These are phyloP conservation scores for Anableps anableps DNA, from an alignment of 2,797 vertebrate genomes.

Conservation along the genomic window DNA sequence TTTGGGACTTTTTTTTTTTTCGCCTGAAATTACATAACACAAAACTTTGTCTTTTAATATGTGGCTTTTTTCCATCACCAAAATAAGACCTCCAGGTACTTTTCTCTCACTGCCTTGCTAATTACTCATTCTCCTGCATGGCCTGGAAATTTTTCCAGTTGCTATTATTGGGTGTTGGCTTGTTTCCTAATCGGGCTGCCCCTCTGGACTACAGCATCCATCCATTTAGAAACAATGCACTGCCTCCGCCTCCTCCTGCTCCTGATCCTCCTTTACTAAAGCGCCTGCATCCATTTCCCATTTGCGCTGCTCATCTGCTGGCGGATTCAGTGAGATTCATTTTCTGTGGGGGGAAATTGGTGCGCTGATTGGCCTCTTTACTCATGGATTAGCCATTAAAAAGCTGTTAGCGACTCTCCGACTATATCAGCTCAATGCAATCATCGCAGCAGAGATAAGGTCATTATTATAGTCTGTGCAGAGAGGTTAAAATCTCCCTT, in stretches of 20 bases:
- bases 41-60: neutral
- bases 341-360: slow-evolving; percentile 76
- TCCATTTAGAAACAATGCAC: slow-evolving; percentile 72
- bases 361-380: slow-evolving; percentile 77
- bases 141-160: slow-evolving; percentile 65
- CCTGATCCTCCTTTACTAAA: slow-evolving; percentile 48
- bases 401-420: slow-evolving; percentile 80
- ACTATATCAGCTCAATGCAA: slow-evolving; percentile 75
- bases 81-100: slow-evolving; percentile 14
- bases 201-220: slow-evolving; percentile 65
- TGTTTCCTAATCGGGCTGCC: slow-evolving; percentile 64
- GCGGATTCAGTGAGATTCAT: slow-evolving; percentile 72
- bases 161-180: slow-evolving; percentile 69
- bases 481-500: slow-evolving; percentile 75
- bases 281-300: slow-evolving; percentile 64
- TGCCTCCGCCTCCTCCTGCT: slow-evolving; percentile 45
- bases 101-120: slow-evolving; percentile 30
- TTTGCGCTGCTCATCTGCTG: slow-evolving; percentile 41
- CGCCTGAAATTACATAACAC: neutral
- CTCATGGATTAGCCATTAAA: slow-evolving; percentile 85
- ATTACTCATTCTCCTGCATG: slow-evolving; percentile 50
- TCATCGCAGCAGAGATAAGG: slow-evolving; percentile 74
- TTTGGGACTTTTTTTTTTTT: neutral
- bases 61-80: neutral
- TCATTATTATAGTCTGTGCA: slow-evolving; percentile 71